Base-by-base conservation (phyloP, 2,113 vertebrate genomes). In the Ginglymostoma cirratum region DNA sequence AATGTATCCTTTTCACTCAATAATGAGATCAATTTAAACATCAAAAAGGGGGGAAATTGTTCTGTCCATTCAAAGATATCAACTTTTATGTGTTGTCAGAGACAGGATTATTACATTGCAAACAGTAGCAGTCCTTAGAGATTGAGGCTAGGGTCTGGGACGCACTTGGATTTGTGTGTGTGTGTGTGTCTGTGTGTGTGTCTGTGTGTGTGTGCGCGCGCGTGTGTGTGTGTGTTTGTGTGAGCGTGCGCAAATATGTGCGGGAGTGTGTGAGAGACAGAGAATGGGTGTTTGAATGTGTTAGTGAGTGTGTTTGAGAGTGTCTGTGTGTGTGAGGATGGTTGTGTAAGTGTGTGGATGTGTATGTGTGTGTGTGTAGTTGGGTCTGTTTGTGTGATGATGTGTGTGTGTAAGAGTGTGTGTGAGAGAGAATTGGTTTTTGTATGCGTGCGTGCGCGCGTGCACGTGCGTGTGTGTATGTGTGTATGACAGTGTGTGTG, bases 11-110 rank as follows among this genome's bases (percentile, higher is more conserved):
- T 72, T 95, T 95, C 94, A 95, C 67, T 95, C 94, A 95, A 76
- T 95, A 95, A 95, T 95, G 94, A 95, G 94, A 95, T 95, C 94
- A 95, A 95, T 76, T 95, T 95, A 95, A 95, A 76, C 94, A 72
- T 95, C 94, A 95, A 95, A 95, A 70, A 72, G 42, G 69, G 42
- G 69, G 94, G 45, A 48, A 95, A 95, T 95, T 14, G 66, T 66
- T 72, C 67, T 52, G n/a, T 72, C 69, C 45, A 76, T 30, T 95
- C 67, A 72, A 52, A 72, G 67, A 76, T 95, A 95, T 70, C 66
- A 70, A 15, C 93, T 72, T 95, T 48, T 95, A 72, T 76, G 7
- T 48, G 10, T 70, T 72, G 42, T 15, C 45, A 4, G 45, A 52
- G 67, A 52, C 45, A 72, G 94, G 94, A 30, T 94, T 27, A 95